Evolutionary conservation across 2,113 vertebrate genomes (phyloP).

Genomic region (Fulica atra): DNA sequence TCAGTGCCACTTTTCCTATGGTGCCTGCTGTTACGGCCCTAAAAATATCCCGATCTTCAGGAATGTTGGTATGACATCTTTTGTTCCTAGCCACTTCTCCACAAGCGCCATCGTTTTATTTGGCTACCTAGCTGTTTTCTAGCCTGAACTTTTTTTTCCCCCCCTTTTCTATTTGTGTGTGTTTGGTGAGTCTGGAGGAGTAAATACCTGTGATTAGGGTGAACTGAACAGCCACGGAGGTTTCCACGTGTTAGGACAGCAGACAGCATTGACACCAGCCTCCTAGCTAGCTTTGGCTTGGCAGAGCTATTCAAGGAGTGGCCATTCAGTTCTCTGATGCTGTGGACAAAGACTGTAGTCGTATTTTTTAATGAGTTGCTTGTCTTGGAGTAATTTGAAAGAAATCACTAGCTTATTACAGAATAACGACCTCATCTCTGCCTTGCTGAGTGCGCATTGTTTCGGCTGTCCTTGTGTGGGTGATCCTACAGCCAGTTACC

Average conservation of each 20-base stretch:
- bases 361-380: neutral
- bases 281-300: neutral
- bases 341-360: neutral
- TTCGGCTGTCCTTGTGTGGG: neutral
- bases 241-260: neutral
- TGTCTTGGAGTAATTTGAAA: neutral
- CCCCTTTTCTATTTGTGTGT: accelerated
- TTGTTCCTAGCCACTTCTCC: neutral
- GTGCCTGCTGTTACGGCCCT: accelerated
- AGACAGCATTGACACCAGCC: neutral
- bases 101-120: accelerated
- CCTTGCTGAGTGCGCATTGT: neutral
- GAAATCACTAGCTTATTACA: neutral
- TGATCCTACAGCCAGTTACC: neutral
- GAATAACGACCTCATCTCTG: neutral
- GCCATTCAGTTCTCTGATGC: neutral
- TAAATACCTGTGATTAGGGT: neutral
- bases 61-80: accelerated
- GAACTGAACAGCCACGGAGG: neutral
- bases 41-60: neutral
- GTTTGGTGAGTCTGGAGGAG: neutral
- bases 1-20: neutral
- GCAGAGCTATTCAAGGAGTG: neutral
- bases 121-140: neutral
- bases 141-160: neutral